Base-by-base conservation (phyloP, 2,888 invertebrate species). In the Sisyra terminalis region DNA sequence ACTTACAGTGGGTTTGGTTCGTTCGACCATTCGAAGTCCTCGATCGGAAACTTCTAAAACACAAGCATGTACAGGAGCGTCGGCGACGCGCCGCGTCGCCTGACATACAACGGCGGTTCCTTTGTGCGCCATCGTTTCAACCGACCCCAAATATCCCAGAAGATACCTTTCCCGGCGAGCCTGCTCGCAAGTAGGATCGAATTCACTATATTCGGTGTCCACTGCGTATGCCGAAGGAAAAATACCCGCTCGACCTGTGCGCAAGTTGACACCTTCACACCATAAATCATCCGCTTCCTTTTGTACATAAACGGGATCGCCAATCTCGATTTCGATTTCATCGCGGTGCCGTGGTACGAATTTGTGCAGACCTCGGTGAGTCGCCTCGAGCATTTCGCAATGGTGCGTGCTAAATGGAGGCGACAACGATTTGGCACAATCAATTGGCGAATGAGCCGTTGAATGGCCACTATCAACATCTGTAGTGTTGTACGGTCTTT, bases 171-270 rank as follows among this genome's bases (percentile, higher is more conserved):
- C 92, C 51, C 87, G 71, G 60, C 86, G 80, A 13, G 84, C 82
- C 63, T 85, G 82, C 48, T 84, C 79, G 51, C 81, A 78, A 35
- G 79, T 73, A 3, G 89, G 85, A 61, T 94, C 92, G 59, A 94
- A 94, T 55, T 97, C 96, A 55, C 86, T 87, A 63, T 94, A 90
- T 55, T 94, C 93, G 66, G 94, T 80, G 58, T 98, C 96, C 16
- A 93, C 94, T 18, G 92, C 94, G 57, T 96, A 94, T 10, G 94
- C 94, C 46, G 92, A 87, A 2, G 97, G 97, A 57, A 98, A 97
- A 49, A 96, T 90, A 18, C 97, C 97, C 61, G 82, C 81, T 50
- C 88, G 75, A 10, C 90, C 92, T 2, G 93, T 90, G 53, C 94
- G 73, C 50, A 98, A 68, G 65, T 98, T 97, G 1, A 96, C 88